These are phyloP conservation scores for Pyrrhia umbra DNA, from an alignment of 2,888 invertebrate species.

Conservation along the genomic window DNA sequence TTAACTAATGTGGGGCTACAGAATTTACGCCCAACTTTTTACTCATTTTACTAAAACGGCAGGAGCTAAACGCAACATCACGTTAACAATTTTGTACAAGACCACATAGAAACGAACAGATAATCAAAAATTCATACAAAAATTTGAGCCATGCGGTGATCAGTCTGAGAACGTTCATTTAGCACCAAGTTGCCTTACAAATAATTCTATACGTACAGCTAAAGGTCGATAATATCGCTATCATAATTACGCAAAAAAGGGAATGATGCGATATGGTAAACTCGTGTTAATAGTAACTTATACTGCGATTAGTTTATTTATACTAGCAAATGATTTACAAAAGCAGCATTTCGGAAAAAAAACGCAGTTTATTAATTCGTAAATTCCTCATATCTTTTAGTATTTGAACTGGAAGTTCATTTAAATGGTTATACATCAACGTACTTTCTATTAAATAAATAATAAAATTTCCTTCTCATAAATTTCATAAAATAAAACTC, in stretches of 20 bases:
- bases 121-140: constrained; percentile 70
- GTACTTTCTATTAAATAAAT: constrained; percentile 14
- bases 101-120: constrained; percentile 54
- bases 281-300: constrained; percentile 61
- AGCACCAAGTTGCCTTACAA: constrained; percentile 84
- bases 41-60: constrained; percentile 24
- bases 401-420: not conserved
- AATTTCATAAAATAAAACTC: constrained; percentile 23
- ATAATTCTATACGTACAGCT: constrained; percentile 71
- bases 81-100: constrained; percentile 49
- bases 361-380: not conserved
- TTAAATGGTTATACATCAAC: not conserved
- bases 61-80: constrained; percentile 42
- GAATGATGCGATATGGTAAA: constrained; percentile 85
- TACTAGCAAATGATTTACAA: constrained; percentile 56
- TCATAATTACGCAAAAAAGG: constrained; percentile 80
- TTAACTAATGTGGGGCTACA: constrained; percentile 1
- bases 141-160: constrained; percentile 81
- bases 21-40: constrained; percentile 27
- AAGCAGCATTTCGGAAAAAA: constrained; percentile 42
- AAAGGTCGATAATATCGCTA: constrained; percentile 82
- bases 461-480: too few relatives aligned
- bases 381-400: too few relatives aligned
- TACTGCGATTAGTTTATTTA: constrained; percentile 47
- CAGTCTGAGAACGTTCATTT: constrained; percentile 81